A percentile compares a stretch with the other conserved stretches of the same genome.
Evolutionary conservation across 2,797 vertebrate genomes (phyloP).

Genomic region (Acropternis orthonyx): DNA sequence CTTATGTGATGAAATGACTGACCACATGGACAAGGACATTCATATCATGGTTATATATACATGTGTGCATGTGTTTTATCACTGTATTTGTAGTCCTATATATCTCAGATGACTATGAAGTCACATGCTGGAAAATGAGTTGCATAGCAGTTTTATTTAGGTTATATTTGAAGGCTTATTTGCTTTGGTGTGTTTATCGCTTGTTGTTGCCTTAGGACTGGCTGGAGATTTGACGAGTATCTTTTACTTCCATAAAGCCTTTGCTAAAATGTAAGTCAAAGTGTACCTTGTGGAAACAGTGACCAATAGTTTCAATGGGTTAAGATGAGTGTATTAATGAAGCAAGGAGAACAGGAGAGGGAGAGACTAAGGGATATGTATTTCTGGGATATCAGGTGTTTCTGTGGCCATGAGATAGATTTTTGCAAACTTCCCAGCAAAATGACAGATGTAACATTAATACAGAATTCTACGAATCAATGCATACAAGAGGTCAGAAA

Average conservation of each 20-base stretch:
- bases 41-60: neutral
- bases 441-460: neutral
- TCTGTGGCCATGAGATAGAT: neutral
- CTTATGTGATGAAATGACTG: neutral
- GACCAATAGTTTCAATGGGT: neutral
- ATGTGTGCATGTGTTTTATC: neutral
- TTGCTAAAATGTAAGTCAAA: neutral
- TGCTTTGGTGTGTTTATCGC: neutral
- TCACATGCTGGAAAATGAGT: neutral
- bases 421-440: neutral
- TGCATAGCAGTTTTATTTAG: neutral
- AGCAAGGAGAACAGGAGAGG: neutral
- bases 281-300: neutral
- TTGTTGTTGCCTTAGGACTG: neutral
- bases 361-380: no score
- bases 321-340: neutral
- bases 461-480: neutral
- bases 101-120: neutral
- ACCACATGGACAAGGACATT: neutral
- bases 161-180: neutral
- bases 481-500: neutral
- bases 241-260: neutral
- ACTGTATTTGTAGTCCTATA: accelerated
- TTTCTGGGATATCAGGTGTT: neutral
- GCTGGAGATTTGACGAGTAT: neutral